These are phyloP conservation scores for Parotocinclus haroldoi DNA, from an alignment of 2,797 vertebrate species.

Conservation along the genomic window DNA sequence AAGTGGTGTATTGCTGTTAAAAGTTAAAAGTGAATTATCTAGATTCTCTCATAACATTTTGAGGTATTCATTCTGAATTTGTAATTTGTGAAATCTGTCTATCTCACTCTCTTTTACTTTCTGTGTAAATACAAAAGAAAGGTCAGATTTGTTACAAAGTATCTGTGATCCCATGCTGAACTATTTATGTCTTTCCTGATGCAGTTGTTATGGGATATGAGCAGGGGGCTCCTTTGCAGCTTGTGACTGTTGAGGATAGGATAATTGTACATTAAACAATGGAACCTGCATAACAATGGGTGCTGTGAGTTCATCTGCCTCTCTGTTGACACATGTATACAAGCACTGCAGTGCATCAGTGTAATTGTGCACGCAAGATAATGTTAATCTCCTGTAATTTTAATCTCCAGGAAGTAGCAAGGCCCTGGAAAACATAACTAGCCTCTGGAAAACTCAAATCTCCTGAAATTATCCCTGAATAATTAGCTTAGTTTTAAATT, in stretches of 20 bases:
- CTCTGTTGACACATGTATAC: slow-evolving; percentile 1
- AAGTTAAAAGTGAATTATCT: too few species aligned
- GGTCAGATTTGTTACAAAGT: slow-evolving; percentile 12
- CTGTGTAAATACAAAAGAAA: slow-evolving; percentile 1
- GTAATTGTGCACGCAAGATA: slow-evolving; percentile 3
- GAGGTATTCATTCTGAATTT: too few species aligned
- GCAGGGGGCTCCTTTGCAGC: slow-evolving; percentile 1
- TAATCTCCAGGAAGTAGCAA: too few species aligned
- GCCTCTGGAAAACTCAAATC: too few species aligned
- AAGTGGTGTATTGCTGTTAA: too few species aligned
- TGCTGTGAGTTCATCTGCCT: slow-evolving; percentile 2
- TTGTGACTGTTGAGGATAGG: slow-evolving; percentile 10
- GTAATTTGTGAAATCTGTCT: background rate
- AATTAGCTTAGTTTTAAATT: too few species aligned
- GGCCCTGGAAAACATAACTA: too few species aligned
- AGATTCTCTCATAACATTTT: too few species aligned
- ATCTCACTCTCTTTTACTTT: background rate
- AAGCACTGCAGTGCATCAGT: background rate
- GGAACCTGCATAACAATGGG: slow-evolving; percentile 29
- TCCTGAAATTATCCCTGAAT: too few species aligned
- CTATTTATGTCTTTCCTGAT: slow-evolving; percentile 24
- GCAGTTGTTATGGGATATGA: slow-evolving; percentile 36
- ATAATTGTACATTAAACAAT: slow-evolving; percentile 28
- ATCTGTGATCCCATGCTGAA: slow-evolving; percentile 22
- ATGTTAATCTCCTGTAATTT: background rate